Evolutionary conservation across 2,888 invertebrate genomes (phyloP).

Genomic region (Nymphalis polychloros): DNA sequence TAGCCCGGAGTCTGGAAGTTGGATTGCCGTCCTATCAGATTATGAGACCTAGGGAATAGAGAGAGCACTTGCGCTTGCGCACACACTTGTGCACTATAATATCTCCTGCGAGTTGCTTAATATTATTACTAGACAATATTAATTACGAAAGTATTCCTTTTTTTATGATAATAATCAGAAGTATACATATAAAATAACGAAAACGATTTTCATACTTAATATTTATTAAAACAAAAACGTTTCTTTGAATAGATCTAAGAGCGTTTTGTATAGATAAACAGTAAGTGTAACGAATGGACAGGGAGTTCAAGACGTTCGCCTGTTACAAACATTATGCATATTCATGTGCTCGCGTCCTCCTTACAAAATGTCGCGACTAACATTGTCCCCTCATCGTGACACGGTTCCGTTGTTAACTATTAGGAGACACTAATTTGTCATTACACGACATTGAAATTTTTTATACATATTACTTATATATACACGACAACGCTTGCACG

Average conservation of each 20-base stretch:
- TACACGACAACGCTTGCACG: neutral
- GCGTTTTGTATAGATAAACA: slow-evolving; percentile 34
- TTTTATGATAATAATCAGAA: too few species aligned
- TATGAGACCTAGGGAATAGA: too few species aligned
- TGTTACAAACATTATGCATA: slow-evolving; percentile 73
- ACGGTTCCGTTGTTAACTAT: slow-evolving; percentile 53
- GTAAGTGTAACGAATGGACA: slow-evolving; percentile 51
- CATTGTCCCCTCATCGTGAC: slow-evolving; percentile 51
- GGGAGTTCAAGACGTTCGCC: slow-evolving; percentile 55
- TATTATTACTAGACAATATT: too few species aligned
- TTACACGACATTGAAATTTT: slow-evolving; percentile 37
- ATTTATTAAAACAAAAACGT: slow-evolving; percentile 17
- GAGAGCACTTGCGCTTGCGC: too few species aligned
- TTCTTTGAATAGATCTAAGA: slow-evolving; percentile 21
- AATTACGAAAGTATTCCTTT: too few species aligned
- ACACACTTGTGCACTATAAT: too few species aligned
- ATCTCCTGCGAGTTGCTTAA: too few species aligned
- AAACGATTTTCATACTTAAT: neutral
- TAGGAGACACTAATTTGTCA: slow-evolving; percentile 55
- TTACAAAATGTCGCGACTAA: slow-evolving; percentile 55
- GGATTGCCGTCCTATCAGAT: too few species aligned
- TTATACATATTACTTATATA: slow-evolving; percentile 1
- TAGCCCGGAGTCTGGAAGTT: too few species aligned
- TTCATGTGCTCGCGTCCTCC: slow-evolving; percentile 66
- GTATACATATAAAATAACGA: neutral